Evolutionary conservation across 2,888 invertebrate species (phyloP).

Genomic region (Anoplius nigerrimus): DNA sequence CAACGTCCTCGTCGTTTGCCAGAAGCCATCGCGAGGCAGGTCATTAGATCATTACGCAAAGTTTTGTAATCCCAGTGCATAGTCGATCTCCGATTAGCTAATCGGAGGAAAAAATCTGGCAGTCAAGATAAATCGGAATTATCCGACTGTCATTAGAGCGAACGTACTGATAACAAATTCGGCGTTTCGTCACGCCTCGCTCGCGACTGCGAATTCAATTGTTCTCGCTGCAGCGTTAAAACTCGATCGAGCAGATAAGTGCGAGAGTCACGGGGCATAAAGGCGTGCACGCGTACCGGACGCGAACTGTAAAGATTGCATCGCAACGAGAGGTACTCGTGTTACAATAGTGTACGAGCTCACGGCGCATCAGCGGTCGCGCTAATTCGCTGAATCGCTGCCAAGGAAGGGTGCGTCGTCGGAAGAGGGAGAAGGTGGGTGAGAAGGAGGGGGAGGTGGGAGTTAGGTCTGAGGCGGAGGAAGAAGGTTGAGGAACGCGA

Average conservation of each 20-base stretch:
- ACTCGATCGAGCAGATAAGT: no score
- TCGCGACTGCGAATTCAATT: no score
- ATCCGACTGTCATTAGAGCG: no score
- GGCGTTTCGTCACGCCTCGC: no score
- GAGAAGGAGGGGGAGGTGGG: no score
- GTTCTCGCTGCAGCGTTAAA: no score
- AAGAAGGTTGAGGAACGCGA: no score
- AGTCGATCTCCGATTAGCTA: background rate
- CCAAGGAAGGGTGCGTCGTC: slow-evolving; percentile 25
- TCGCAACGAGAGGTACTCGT: background rate
- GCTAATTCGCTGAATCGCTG: slow-evolving; percentile 41
- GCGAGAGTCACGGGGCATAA: no score
- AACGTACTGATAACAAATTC: no score
- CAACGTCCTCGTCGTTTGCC: slow-evolving; percentile 32
- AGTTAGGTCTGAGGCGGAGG: no score
- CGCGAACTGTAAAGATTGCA: background rate
- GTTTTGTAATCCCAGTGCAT: background rate
- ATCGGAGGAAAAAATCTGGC: background rate
- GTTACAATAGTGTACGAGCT: background rate
- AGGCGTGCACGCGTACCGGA: background rate
- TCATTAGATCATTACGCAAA: slow-evolving; percentile 30
- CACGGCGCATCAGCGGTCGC: slow-evolving; percentile 21
- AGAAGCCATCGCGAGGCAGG: slow-evolving; percentile 23
- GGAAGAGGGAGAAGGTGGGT: no score
- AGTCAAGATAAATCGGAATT: no score